These are phyloP conservation scores for Tringa solitaria DNA, from an alignment of 2,113 vertebrate species.

Conservation along the genomic window DNA sequence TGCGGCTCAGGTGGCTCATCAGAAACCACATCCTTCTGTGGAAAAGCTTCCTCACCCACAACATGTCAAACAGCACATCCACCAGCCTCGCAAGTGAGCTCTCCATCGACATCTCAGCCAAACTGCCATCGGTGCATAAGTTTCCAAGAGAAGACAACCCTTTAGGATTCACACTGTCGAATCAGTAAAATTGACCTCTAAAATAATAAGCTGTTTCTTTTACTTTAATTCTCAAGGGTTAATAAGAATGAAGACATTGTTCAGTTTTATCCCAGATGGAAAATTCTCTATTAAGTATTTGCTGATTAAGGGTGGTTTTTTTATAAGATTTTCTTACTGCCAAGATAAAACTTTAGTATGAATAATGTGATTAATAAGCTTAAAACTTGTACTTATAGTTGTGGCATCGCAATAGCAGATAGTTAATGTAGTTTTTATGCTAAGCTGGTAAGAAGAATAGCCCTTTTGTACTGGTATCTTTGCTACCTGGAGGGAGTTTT, in stretches of 20 bases:
- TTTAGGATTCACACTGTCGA: not conserved
- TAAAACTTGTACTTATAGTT: constrained; percentile 14
- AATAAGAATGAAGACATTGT: not conserved
- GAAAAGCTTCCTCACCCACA: constrained; percentile 83
- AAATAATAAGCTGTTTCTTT: not conserved
- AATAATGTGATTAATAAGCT: not conserved
- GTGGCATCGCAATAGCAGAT: not conserved
- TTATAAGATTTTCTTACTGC: not conserved
- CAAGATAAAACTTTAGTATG: not conserved
- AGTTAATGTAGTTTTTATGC: constrained; percentile 2
- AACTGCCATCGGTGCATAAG: not conserved
- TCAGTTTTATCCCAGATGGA: not conserved
- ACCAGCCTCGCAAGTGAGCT: constrained; percentile 96
- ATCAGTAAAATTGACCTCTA: not conserved
- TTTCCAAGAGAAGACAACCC: not conserved
- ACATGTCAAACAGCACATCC: constrained; percentile 90
- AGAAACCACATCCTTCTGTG: constrained; percentile 93
- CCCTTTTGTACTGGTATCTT: not conserved
- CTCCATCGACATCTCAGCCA: not conserved
- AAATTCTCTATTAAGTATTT: not conserved
- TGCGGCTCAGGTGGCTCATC: constrained; percentile 96
- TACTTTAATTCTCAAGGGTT: constrained; percentile 31
- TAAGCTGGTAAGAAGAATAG: not conserved
- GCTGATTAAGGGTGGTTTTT: not conserved
- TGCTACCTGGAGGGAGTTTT: not conserved